These are phyloP conservation scores for Xanthia togata DNA, from an alignment of 2,888 invertebrate species.

Conservation along the genomic window DNA sequence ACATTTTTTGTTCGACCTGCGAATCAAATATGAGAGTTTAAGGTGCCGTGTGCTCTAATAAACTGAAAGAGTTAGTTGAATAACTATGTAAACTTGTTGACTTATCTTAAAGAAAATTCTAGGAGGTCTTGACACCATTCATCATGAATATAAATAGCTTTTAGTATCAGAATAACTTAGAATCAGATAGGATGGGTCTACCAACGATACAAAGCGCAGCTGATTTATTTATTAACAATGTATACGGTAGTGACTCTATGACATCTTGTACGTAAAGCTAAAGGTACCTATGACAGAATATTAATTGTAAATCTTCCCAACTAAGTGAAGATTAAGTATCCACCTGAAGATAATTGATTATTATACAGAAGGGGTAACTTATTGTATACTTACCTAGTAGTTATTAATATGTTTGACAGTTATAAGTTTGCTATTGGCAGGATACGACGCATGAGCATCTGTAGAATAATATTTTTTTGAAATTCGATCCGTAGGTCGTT, in stretches of 20 bases:
- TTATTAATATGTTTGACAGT: slow-evolving; percentile 14
- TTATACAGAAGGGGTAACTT: neutral
- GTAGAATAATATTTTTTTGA: neutral
- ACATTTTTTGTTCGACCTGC: slow-evolving; percentile 46
- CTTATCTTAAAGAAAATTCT: neutral
- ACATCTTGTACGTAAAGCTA: neutral
- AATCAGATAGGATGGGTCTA: neutral
- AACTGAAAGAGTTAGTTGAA: slow-evolving; percentile 12
- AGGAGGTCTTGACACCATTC: neutral
- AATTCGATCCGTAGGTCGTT: neutral
- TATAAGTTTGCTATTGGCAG: slow-evolving; percentile 1
- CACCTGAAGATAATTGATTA: slow-evolving; percentile 38
- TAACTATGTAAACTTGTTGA: slow-evolving; percentile 2
- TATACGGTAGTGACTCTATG: neutral
- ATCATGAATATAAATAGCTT: neutral
- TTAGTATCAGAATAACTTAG: neutral
- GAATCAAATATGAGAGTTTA: slow-evolving; percentile 39
- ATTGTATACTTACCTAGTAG: neutral
- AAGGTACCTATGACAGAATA: neutral
- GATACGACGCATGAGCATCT: neutral
- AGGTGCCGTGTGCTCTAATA: slow-evolving; percentile 29
- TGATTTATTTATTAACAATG: slow-evolving; percentile 1
- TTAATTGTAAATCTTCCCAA: slow-evolving; percentile 30
- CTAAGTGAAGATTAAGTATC: slow-evolving; percentile 30
- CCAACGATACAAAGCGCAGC: neutral